A percentile compares a stretch with the other conserved stretches of the same genome.
Evolutionary conservation across 2,797 vertebrate species (phyloP).

Genomic region (Arremon aurantiirostris): DNA sequence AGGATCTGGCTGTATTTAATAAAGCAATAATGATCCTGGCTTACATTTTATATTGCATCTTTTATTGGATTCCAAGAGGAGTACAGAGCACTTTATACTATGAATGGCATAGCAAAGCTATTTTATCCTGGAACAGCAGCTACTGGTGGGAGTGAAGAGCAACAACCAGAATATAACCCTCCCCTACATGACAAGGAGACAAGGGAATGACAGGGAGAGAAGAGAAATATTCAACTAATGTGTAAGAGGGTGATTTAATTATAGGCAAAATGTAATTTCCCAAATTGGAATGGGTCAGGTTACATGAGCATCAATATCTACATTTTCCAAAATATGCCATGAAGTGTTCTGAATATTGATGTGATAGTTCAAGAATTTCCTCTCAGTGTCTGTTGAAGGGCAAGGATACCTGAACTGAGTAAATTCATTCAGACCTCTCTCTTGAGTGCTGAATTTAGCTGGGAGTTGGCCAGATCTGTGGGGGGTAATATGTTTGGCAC

Average conservation of each 20-base stretch:
- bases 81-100: conserved; percentile 26
- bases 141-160: conserved; percentile 54
- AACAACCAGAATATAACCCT: conserved; percentile 18
- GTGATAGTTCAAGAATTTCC: conserved; percentile 5
- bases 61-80: conserved; percentile 47
- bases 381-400: conserved; percentile 16
- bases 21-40: conserved; percentile 49
- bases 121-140: conserved; percentile 54
- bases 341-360: conserved; percentile 34
- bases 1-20: conserved; percentile 53
- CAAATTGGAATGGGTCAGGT: conserved; percentile 48
- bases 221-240: neutral
- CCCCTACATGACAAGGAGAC: conserved; percentile 27
- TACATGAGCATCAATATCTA: neutral
- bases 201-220: conserved; percentile 36
- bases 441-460: conserved; percentile 7
- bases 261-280: conserved; percentile 47
- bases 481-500: conserved; percentile 38
- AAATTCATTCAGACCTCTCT: conserved; percentile 23
- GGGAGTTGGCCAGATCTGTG: conserved; percentile 26
- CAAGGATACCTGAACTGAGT: conserved; percentile 48
- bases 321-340: conserved; percentile 32
- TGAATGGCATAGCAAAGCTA: conserved; percentile 51
- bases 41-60: conserved; percentile 47
- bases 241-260: conserved; percentile 23